These are phyloP conservation scores for Polypterus bichir DNA, from an alignment of 2,113 vertebrate genomes.

Conservation along the genomic window DNA sequence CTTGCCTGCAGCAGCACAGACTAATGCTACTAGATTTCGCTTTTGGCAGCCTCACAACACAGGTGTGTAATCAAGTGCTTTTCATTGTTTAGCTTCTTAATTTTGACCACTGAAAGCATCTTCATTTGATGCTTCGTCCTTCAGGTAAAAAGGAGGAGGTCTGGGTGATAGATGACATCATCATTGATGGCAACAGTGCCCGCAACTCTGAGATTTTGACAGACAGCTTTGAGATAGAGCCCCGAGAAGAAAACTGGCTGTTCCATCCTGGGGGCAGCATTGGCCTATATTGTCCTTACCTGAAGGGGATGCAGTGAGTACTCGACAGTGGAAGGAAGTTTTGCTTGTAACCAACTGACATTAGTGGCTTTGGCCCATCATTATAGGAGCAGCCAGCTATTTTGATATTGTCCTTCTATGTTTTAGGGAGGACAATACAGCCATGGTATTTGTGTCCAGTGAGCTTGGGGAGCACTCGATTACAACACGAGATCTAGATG, in stretches of 20 bases:
- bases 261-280: conserved; percentile 94
- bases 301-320: conserved; percentile 82
- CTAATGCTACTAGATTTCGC: conserved; percentile 79
- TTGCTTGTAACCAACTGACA: no score
- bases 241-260: conserved; percentile 83
- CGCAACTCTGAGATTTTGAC: conserved; percentile 70
- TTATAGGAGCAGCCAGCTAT: no score
- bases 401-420: no score
- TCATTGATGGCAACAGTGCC: conserved; percentile 81
- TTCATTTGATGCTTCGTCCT: neutral
- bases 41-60: conserved; percentile 95
- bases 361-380: no score
- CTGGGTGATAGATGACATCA: conserved; percentile 94
- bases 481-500: conserved; percentile 80
- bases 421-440: conserved; percentile 80
- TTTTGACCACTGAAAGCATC: no score
- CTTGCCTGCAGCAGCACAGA: conserved; percentile 73
- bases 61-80: conserved; percentile 45
- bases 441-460: conserved; percentile 95
- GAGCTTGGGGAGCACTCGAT: conserved; percentile 92
- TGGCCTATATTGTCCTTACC: conserved; percentile 88
- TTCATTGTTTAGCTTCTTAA: neutral
- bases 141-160: conserved; percentile 95
- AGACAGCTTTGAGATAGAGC: conserved; percentile 85
- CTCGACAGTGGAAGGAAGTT: conserved; percentile 1